Conservation (phyloP, 2,888 invertebrate species). For the Microctonus hyperodae region DNA sequence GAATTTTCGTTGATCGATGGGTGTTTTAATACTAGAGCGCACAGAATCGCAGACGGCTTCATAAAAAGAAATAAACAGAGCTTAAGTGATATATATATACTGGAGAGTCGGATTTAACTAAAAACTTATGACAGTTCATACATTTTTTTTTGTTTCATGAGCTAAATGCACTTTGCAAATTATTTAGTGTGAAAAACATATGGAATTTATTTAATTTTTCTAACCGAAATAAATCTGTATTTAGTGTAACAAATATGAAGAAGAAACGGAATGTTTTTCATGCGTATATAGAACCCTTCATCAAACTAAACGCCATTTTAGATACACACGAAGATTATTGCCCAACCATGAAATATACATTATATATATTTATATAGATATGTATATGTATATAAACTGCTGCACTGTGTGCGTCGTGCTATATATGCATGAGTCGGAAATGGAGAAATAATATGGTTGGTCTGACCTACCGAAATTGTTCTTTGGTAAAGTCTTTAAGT, state of each 20-base stretch:
- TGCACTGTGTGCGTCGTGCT: not conserved
- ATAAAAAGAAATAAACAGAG: not conserved
- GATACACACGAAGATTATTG: conserved; percentile 53
- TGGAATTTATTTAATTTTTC: not conserved
- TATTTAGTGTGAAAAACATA: not conserved
- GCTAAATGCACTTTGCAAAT: conserved; percentile 13
- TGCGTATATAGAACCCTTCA: conserved; percentile 61
- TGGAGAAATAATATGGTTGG: conserved; percentile 49
- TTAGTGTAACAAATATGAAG: conserved; percentile 1
- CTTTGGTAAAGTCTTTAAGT: conserved; percentile 38
- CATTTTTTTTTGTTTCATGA: not conserved
- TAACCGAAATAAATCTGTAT: not conserved
- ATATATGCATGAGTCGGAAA: conserved; percentile 41
- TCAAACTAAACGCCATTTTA: conserved; percentile 58
- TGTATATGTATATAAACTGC: not conserved
- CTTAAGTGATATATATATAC: too few species aligned
- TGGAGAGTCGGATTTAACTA: conserved; percentile 20
- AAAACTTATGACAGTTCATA: not conserved
- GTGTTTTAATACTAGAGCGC: conserved; percentile 9
- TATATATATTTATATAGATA: conserved; percentile 2
- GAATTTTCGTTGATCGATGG: conserved; percentile 43
- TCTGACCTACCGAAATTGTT: conserved; percentile 38
- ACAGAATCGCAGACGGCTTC: conserved; percentile 5
- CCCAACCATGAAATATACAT: conserved; percentile 24
- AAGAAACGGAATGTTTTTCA: conserved; percentile 5